Evolutionary conservation across 35 echinoderm and acorn worm species (phyloP), one percentile per base, ranked within the genome.

Genomic region (Ophiothrix spiculata): DNA sequence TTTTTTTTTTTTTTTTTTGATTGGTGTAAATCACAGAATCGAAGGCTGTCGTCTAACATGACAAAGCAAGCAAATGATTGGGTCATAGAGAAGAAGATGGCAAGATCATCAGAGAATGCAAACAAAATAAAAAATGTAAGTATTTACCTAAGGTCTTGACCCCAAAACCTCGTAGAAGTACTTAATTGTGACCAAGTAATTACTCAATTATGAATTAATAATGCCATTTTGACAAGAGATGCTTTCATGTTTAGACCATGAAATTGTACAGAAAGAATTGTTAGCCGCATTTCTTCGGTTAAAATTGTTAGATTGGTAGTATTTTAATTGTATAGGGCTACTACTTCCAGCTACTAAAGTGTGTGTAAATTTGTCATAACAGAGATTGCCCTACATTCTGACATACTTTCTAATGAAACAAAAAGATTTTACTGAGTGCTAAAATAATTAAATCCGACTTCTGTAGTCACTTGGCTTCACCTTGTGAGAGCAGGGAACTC

Each of bases 41-140:
- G 88, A 16, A 77, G 64, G 60, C 46, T 94, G 35, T 69, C 82
- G 19, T 39, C 77, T 32, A 82, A 77, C 11, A 82, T 94, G 87
- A 94, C 83, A 17, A 94, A 89, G 60, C 92, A 94, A 83, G 92
- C 92, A 56, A 56, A 87, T 33, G 87, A 90, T 32, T 94, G 92
- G 92, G 80, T 94, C 16, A 81, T 54, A 74, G 88, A 94, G 79
- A 94, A 90, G 84, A 94, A 94, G 38, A 87, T 81, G 39, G 63
- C 86, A 4, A 85, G 74, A 64, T 78, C 85, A 32, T 90, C 73
- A 28, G 92, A 94, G 33, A 85, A 85, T 35, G 37, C 80, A 33
- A 89, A 40, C 40, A 94, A 73, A 90, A 78, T 81, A 31, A 81
- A 84, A 19, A 93, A 86, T 80, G 83, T 93, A 36, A 75, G 81